Base-by-base conservation (phyloP, 2,888 invertebrate genomes). In the Sepiola atlantica region DNA sequence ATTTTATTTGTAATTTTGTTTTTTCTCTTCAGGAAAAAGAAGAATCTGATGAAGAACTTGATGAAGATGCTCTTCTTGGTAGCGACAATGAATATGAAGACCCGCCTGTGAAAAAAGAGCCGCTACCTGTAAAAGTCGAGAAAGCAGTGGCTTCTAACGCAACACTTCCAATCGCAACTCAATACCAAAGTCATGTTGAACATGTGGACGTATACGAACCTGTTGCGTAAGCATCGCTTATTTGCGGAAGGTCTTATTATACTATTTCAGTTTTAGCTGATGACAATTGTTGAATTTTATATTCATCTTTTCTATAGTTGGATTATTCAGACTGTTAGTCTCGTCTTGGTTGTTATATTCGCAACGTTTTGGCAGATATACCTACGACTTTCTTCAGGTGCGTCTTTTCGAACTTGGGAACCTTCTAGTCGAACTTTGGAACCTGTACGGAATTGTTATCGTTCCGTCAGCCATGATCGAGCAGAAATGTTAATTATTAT, bases 1-100 rank as follows among this genome's bases (percentile, higher is more conserved):
- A 77, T 77, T 77, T 77, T 28, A 77, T 16, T 35, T 35, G 28
- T 91, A 35, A 24, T 20, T 35, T n/a, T n/a, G n/a, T 77, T 77
- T 91, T 45, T 91, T 54, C 12, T 92, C 10, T 45, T 45, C 32
- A 92, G 92, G 92, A 92, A 92, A 92, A 92, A 92, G 92, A 92
- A 28, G 92, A 92, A 28, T 92, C 92, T 92, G 92, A 92, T 92
- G 92, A 92, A 92, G 92, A 92, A 92, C 92, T 92, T 54, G 92
- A 92, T 54, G 92, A 92, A 92, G 92, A 92, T 92, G 92, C 92
- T 35, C 45, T 92, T n/a, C 92, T 92, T 92, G 92, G 92, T 24
- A 92, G 92, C 54, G 92, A 92, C 24, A 92, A 92, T 54, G 92
- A 92, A 45, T 92, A 92, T 55, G 55, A 54, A 54, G 92, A 92